A percentile compares a stretch with the other conserved stretches of the same genome.
Evolutionary conservation across 2,113 vertebrate genomes (phyloP).

Genomic region (Neodontobutis hainanensis): DNA sequence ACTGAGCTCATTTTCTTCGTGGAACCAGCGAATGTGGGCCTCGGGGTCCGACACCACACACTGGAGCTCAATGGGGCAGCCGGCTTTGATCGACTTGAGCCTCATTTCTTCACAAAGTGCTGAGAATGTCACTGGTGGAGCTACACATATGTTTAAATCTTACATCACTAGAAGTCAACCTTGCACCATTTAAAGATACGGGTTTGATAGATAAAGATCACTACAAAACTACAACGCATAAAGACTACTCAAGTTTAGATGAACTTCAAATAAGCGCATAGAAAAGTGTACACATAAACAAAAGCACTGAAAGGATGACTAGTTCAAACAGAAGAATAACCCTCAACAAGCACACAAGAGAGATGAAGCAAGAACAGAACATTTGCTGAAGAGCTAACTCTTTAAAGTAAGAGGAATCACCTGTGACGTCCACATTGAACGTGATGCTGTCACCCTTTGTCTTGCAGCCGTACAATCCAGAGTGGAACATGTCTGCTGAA

Average conservation of each 20-base stretch:
- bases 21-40: slow-evolving; percentile 77
- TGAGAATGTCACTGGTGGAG: slow-evolving; percentile 80
- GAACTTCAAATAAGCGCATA: slow-evolving; percentile 27
- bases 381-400: slow-evolving; percentile 40
- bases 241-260: slow-evolving; percentile 28
- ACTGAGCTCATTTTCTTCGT: slow-evolving; percentile 71
- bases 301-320: too few species aligned
- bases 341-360: slow-evolving; percentile 30
- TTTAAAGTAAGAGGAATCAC: slow-evolving; percentile 73
- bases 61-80: slow-evolving; percentile 72
- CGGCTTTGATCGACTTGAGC: slow-evolving; percentile 71
- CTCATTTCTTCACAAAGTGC: slow-evolving; percentile 73
- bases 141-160: slow-evolving; percentile 79
- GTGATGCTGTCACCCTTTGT: slow-evolving; percentile 76
- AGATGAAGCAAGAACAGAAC: slow-evolving; percentile 50
- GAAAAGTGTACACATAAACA: slow-evolving; percentile 6
- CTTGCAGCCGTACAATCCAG: slow-evolving; percentile 81
- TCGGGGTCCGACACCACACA: slow-evolving; percentile 76
- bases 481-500: slow-evolving; percentile 75
- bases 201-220: slow-evolving; percentile 26
- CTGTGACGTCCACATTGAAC: slow-evolving; percentile 81
- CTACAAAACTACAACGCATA: slow-evolving; percentile 39
- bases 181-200: slow-evolving; percentile 33
- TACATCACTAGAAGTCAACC: slow-evolving; percentile 52
- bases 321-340: neutral